Evolutionary conservation across 1,140 invertebrate genomes (phyloP).

Genomic region (Drosophila oshimai): DNA sequence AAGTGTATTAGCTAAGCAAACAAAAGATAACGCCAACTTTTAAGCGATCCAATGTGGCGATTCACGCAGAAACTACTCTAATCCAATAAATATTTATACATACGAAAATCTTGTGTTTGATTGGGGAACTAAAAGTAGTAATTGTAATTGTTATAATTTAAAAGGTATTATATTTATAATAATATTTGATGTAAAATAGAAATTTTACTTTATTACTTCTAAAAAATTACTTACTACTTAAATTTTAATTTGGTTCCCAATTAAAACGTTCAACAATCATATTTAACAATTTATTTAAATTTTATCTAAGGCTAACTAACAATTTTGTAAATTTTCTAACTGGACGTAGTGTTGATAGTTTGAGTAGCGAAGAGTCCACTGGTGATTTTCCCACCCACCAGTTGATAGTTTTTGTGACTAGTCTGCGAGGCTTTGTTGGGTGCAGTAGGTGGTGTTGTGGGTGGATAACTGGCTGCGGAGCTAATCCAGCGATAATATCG

Average conservation of each 20-base stretch:
- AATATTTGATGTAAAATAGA: too few species aligned
- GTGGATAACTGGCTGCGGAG: not conserved
- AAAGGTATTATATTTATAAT: not conserved
- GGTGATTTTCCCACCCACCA: not conserved
- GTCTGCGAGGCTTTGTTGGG: slow-evolving; percentile 6
- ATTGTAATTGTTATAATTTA: too few species aligned
- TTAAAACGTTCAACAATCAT: not conserved
- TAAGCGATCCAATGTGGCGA: slow-evolving; percentile 20
- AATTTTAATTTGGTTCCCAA: not conserved
- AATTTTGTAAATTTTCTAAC: slow-evolving; percentile 13
- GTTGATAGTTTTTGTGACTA: slow-evolving; percentile 47
- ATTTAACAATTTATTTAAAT: slow-evolving; percentile 15
- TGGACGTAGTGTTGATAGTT: slow-evolving; percentile 8
- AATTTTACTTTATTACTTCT: not conserved
- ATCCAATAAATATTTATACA: slow-evolving; percentile 48
- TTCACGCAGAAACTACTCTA: slow-evolving; percentile 27
- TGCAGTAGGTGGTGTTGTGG: not conserved
- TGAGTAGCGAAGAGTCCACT: slow-evolving; percentile 14
- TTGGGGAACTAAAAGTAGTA: too few species aligned
- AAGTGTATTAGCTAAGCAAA: slow-evolving; percentile 32
- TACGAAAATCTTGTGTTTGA: not conserved
- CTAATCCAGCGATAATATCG: slow-evolving; percentile 88
- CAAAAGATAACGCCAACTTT: not conserved
- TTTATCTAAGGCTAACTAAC: slow-evolving; percentile 23
- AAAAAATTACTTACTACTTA: not conserved